phyloP scores from a whole-genome alignment of 2,797 vertebrate genomes.

The Sibirionetta formosa region DNA sequence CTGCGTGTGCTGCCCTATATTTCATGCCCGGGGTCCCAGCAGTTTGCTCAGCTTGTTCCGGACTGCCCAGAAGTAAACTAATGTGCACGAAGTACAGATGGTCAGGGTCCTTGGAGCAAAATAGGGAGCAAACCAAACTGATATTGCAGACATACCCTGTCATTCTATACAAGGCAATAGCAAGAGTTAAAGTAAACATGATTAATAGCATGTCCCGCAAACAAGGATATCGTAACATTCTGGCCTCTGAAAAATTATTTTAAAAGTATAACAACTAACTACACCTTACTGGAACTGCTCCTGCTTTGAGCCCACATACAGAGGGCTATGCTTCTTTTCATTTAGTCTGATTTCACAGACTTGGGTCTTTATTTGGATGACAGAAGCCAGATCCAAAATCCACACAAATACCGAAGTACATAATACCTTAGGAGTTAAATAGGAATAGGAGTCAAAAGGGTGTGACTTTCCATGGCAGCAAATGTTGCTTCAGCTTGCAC shows the following conservation, averaged over 20 bases:
- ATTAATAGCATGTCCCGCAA: background rate
- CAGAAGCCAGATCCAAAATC: background rate
- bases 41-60: slow-evolving; percentile 15
- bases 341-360: background rate
- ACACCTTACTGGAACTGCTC: background rate
- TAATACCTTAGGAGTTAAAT: background rate
- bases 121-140: background rate
- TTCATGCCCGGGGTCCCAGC: background rate
- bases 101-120: background rate
- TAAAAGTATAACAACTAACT: background rate
- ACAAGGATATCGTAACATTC: background rate
- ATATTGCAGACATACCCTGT: background rate
- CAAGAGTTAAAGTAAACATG: background rate
- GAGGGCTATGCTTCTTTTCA: background rate
- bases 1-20: background rate
- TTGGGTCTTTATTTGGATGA: background rate
- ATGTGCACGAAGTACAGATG: background rate
- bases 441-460: background rate
- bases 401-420: background rate
- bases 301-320: background rate
- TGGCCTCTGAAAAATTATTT: background rate
- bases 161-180: background rate
- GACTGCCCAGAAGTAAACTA: background rate
- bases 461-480: background rate
- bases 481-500: background rate